Base-by-base conservation (phyloP, 2,888 invertebrate genomes). In the Patella pellucida region DNA sequence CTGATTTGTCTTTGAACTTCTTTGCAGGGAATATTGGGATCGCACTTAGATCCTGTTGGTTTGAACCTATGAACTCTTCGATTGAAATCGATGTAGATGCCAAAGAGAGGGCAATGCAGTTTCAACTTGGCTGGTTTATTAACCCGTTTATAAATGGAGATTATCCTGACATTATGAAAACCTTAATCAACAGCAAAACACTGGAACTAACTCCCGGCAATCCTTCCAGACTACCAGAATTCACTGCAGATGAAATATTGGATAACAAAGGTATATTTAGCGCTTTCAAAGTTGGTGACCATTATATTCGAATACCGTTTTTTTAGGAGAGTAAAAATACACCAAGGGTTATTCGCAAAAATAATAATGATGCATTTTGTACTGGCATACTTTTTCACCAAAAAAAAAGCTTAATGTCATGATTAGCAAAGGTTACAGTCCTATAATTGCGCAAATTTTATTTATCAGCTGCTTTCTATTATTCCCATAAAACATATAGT, bases 131-230 rank as follows among this genome's bases (percentile, higher is more conserved):
- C 23, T 19, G 19, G 11, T 23, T 23, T 23, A 23, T 62, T 14
- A 15, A 62, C 9, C 62, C 62, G 12, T 62, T 56, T 1, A 7
- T 62, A 62, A 62, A 23, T 62, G 62, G 62, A 23, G 94, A 95
- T 90, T 95, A 87, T 70, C 86, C 86, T 0, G 77, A 80, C 23
- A 78, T 81, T 3, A 85, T 88, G 85, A 87, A 85, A 72, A 27
- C 75, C 12, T 52, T 68, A 19, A 72, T 84, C 31, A 71, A n/a
- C 16, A 69, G 71, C 15, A 78, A 80, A 69, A 78, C 74, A 41
- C 68, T 12, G 14, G 74, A 74, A 19, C 11, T 77, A 14, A 73
- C 62, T n/a, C 41, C 41, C 7, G 51, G 68, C 19, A 67, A 67
- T 14, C 52, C 52, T 1, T 79, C 80, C 19, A 72, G 85, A 68